Conservation (phyloP, 2,797 vertebrate species). For the Sebastes diploproa region DNA sequence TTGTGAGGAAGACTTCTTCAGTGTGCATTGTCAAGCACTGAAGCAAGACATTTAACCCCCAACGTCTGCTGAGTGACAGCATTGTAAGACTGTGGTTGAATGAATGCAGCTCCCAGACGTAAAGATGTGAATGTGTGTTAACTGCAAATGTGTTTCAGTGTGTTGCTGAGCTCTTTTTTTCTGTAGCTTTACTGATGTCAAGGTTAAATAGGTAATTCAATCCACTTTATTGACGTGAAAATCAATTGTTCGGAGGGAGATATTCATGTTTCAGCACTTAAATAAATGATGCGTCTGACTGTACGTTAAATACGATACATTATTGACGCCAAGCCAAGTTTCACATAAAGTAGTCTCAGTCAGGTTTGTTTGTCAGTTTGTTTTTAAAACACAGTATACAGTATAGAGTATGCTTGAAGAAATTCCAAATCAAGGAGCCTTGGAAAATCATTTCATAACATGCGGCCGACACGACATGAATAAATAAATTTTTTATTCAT, state of each 20-base stretch:
- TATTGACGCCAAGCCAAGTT: conserved; percentile 39
- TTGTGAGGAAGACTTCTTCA: neutral
- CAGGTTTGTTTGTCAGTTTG: neutral
- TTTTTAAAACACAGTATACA: neutral
- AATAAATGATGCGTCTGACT: conserved; percentile 60
- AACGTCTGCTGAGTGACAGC: neutral
- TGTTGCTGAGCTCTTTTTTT: neutral
- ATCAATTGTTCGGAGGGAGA: conserved; percentile 56
- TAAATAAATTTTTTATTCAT: conserved; percentile 15
- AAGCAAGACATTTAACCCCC: neutral
- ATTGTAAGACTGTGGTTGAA: neutral
- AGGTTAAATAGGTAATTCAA: conserved; percentile 66
- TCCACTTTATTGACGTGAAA: conserved; percentile 56
- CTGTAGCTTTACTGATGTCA: neutral
- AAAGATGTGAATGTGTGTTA: neutral
- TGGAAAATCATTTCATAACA: conserved; percentile 11
- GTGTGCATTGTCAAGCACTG: neutral
- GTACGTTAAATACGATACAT: conserved; percentile 39
- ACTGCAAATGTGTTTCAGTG: neutral
- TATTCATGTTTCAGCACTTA: conserved; percentile 62
- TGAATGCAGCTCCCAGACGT: neutral
- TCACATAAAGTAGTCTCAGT: conserved; percentile 1
- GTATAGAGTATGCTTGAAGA: neutral
- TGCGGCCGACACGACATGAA: neutral
- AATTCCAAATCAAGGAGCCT: neutral